Evolutionary conservation across 1,140 invertebrate genomes (phyloP).

Genomic region (Cyphomyrmex costatus): DNA sequence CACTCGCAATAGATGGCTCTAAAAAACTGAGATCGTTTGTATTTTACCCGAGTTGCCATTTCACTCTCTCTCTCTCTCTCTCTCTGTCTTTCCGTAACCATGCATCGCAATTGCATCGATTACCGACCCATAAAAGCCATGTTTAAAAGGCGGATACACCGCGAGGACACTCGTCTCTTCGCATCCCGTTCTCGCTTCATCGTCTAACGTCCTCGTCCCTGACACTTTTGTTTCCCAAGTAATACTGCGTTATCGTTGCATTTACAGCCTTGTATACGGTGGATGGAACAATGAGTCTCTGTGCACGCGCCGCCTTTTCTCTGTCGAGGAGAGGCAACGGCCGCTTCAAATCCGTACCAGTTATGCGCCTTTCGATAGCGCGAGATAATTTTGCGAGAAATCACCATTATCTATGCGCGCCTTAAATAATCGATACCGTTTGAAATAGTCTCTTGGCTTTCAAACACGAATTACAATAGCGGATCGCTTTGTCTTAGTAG

Average conservation of each 20-base stretch:
- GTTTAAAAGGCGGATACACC: conserved; percentile 51
- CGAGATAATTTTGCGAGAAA: conserved; percentile 45
- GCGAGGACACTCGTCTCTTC: conserved; percentile 53
- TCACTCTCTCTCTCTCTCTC: background rate
- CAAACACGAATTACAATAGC: conserved; percentile 19
- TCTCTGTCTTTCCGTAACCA: background rate
- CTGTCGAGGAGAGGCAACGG: conserved; percentile 3
- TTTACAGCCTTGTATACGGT: conserved; percentile 43
- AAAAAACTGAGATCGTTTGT: background rate
- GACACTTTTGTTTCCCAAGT: conserved; percentile 50
- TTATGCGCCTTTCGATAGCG: conserved; percentile 20
- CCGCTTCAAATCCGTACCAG: conserved; percentile 27
- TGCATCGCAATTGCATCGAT: conserved; percentile 66
- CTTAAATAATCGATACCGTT: conserved; percentile 56
- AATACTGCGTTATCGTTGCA: conserved; percentile 60
- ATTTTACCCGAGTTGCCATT: background rate
- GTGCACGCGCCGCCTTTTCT: conserved; percentile 39
- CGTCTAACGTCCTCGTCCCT: conserved; percentile 50
- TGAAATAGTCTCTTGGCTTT: conserved; percentile 34
- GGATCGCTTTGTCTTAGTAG: conserved; percentile 48
- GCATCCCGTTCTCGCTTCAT: conserved; percentile 45
- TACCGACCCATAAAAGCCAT: conserved; percentile 67
- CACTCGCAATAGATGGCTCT: background rate
- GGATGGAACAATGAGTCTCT: conserved; percentile 50
- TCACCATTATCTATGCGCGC: conserved; percentile 38